Base-by-base conservation (phyloP, 2,797 vertebrate species). In the Heliangelus exortis region DNA sequence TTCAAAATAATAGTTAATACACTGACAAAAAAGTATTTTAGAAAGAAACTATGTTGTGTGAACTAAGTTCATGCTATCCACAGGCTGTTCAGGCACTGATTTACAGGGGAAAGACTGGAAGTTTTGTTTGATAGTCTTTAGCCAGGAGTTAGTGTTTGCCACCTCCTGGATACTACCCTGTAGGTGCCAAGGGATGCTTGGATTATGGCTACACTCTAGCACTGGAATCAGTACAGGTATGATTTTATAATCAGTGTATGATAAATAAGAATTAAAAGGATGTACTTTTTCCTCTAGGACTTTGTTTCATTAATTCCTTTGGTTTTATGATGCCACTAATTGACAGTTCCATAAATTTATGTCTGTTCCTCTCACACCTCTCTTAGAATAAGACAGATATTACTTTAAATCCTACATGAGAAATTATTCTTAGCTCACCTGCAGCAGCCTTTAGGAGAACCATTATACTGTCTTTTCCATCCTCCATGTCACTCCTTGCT, bases 161-260 rank as follows among this genome's bases (percentile, higher is more conserved):
- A 3, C 4, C 7, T 79, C 15, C 16, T 85, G 41, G 33, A 12
- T 77, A 45, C 50, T 78, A 41, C 26, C 25, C 25, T 0, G 0
- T 18, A 31, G 10, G 10, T 14, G 7, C 2, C 18, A 53, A 26
- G 47, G 22, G 36, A 18, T 48, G 6, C 80, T 74, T 48, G 61
- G 65, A 18, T 1, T 5, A 7, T 67, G 45, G 9, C 18, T 82
- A 28, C 25, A 15, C 21, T 67, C 15, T 43, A 55, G 53, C 21
- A 21, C 1, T 1, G 7, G 19, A 4, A 7, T 48, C 43, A 54
- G 14, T 25, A 26, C 5, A 28, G 28, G 2, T 8, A 7, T 63
- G 10, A 25, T 74, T 83, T 73, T n/a, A 19, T 63, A 53, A 72
- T 17, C 10, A 8, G 3, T 7, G 1, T n/a, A 2, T 0, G 3